Conservation (phyloP, 2,797 vertebrate genomes). For the Artibeus jamaicensis region DNA sequence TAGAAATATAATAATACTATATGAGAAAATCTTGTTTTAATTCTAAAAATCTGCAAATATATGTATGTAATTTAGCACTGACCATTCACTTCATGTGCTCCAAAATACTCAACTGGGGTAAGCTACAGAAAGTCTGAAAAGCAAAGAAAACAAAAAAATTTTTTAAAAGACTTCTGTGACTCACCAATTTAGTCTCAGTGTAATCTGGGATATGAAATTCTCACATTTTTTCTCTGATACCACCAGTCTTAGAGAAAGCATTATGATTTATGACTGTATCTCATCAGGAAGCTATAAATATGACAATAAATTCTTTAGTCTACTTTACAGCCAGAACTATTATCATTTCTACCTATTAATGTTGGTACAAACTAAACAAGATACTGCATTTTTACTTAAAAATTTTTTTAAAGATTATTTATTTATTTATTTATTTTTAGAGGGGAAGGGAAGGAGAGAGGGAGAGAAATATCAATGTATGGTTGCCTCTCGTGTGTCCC, state of each 20-base stretch:
- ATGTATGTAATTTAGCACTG: neutral
- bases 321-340: neutral
- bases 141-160: neutral
- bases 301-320: neutral
- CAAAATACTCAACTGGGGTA: neutral
- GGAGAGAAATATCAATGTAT: too few relatives aligned
- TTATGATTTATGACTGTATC: slow-evolving; percentile 36
- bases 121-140: neutral
- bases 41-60: neutral
- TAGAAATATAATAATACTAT: neutral
- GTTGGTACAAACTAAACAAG: neutral
- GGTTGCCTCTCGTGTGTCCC: too few relatives aligned
- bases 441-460: too few relatives aligned
- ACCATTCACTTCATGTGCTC: neutral
- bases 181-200: neutral
- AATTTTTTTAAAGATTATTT: neutral
- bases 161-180: neutral
- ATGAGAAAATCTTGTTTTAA: neutral
- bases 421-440: too few relatives aligned
- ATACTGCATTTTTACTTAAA: neutral
- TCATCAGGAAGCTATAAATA: slow-evolving; percentile 17
- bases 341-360: neutral
- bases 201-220: neutral
- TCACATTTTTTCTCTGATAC: slow-evolving; percentile 13
- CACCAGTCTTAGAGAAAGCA: neutral